These are phyloP conservation scores for Podarcis cretensis DNA, from an alignment of 2,113 vertebrate species.

Conservation along the genomic window DNA sequence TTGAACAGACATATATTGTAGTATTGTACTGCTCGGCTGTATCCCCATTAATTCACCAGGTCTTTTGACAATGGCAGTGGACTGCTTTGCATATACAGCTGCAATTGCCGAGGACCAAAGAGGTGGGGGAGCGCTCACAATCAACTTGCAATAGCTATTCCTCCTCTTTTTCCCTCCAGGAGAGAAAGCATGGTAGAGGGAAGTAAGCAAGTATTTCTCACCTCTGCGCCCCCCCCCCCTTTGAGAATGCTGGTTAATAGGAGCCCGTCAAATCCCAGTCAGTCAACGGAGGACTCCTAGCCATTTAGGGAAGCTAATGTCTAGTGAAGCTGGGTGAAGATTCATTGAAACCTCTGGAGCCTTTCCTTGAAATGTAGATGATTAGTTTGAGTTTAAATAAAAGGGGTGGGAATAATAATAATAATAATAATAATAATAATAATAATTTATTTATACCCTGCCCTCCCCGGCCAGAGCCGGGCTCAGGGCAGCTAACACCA, in stretches of 20 bases:
- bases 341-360: not conserved
- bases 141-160: not conserved
- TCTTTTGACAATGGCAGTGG: not conserved
- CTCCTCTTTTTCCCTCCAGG: not conserved
- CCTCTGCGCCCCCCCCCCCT: not conserved
- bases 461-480: no score
- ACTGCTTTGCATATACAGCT: not conserved
- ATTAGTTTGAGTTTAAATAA: not conserved
- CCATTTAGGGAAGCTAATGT: not conserved
- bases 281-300: not conserved
- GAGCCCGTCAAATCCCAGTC: not conserved
- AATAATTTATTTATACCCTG: no score
- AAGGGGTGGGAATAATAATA: not conserved
- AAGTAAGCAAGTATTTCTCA: not conserved
- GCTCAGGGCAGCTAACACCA: no score
- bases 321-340: not conserved
- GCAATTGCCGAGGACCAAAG: not conserved
- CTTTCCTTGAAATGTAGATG: not conserved
- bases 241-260: not conserved
- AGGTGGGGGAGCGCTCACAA: not conserved
- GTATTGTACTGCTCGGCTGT: no score
- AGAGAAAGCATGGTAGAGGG: not conserved
- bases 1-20: no score
- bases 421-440: no score
- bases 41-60: no score